A percentile compares a stretch with the other conserved stretches of the same genome.
phyloP scores from a whole-genome alignment of 2,113 vertebrate species.

The Chaetodon trifascialis region DNA sequence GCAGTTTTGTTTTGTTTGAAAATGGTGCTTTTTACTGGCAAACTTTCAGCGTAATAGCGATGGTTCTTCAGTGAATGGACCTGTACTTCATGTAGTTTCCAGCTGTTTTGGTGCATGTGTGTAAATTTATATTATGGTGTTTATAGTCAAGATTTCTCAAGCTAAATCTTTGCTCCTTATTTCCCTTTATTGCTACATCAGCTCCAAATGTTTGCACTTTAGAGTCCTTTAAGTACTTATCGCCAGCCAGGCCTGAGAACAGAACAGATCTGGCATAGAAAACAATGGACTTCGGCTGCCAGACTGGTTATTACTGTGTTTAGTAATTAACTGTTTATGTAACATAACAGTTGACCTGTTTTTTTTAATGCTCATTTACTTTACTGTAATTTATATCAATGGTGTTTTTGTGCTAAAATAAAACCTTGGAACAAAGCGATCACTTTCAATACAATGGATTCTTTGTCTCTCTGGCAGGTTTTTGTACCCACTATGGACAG shows the following conservation, averaged over 20 bases:
- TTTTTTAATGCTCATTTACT: background rate
- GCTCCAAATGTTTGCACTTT: constrained; percentile 2
- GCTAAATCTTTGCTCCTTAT: constrained; percentile 22
- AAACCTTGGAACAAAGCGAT: background rate
- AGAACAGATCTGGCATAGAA: background rate
- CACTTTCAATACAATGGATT: background rate
- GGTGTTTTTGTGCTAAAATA: background rate
- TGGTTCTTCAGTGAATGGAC: background rate
- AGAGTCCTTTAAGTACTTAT: constrained; percentile 17
- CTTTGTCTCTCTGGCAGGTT: constrained; percentile 44
- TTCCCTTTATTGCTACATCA: constrained; percentile 29
- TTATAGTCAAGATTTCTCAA: background rate
- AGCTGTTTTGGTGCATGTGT: background rate
- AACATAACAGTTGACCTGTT: background rate
- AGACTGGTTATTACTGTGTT: background rate
- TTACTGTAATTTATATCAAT: background rate
- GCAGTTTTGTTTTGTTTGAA: too few relatives aligned
- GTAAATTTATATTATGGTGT: constrained; percentile 9
- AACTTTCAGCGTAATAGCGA: background rate
- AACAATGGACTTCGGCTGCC: background rate
- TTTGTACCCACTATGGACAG: constrained; percentile 72
- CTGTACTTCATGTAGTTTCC: background rate
- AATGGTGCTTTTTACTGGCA: background rate
- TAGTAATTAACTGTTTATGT: background rate
- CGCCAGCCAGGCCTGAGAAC: background rate